phyloP scores from a whole-genome alignment of 1,140 invertebrate species.

The Apis cerana region DNA sequence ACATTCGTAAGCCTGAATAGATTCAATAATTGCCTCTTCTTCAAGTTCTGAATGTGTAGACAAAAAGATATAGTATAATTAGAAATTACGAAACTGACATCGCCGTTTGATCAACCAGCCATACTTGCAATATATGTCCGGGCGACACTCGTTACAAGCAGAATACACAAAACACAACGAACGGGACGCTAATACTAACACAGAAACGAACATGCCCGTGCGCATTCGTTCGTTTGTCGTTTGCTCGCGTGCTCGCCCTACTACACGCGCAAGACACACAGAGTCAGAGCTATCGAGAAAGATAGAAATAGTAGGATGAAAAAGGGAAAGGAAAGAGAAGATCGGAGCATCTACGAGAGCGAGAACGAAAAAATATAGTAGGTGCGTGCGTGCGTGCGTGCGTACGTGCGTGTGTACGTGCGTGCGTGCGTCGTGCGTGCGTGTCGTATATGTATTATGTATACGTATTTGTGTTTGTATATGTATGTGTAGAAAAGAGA shows the following conservation, averaged over 20 bases:
- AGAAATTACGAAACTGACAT: conserved; percentile 8
- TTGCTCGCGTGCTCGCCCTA: conserved; percentile 39
- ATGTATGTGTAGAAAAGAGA: not conserved
- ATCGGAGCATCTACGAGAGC: not conserved
- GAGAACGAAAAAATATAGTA: conserved; percentile 10
- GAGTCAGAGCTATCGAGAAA: conserved; percentile 32
- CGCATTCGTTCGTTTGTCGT: conserved; percentile 50
- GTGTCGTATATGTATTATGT: not conserved
- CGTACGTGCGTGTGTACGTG: not conserved
- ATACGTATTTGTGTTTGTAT: not conserved
- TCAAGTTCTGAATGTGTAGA: not conserved
- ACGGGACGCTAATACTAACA: conserved; percentile 47
- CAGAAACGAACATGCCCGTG: conserved; percentile 49
- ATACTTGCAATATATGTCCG: conserved; percentile 27
- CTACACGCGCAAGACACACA: conserved; percentile 16
- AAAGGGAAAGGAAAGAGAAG: conserved; percentile 11
- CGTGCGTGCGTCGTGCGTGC: not conserved
- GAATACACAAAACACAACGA: conserved; percentile 46
- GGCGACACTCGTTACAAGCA: conserved; percentile 17
- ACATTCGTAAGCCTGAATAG: conserved; percentile 6
- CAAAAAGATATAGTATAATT: conserved; percentile 13
- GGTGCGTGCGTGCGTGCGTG: not conserved
- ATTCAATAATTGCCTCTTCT: conserved; percentile 3
- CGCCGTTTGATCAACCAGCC: conserved; percentile 5
- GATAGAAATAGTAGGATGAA: conserved; percentile 34